phyloP scores from a whole-genome alignment of 2,113 vertebrate species.

The Paraplagusia blochii region DNA sequence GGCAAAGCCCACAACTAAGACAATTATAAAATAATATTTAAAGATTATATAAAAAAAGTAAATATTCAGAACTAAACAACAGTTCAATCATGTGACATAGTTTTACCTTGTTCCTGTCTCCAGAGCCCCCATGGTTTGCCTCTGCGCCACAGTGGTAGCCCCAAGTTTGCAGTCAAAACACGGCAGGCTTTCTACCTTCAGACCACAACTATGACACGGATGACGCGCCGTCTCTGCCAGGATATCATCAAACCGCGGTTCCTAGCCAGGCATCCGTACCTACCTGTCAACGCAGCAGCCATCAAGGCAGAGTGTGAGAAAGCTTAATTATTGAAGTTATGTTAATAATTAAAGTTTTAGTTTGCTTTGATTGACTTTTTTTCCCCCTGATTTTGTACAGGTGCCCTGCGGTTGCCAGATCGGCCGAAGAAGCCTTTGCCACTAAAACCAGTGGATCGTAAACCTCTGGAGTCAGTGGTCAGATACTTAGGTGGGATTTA shows the following conservation, averaged over 20 bases:
- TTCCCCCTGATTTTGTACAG: slow-evolving; percentile 58
- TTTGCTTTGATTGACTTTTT: no score
- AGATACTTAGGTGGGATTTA: slow-evolving; percentile 85
- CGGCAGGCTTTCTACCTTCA: slow-evolving; percentile 94
- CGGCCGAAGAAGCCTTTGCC: slow-evolving; percentile 81
- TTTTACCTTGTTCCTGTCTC: background rate
- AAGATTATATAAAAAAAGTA: no score
- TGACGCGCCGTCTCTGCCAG: slow-evolving; percentile 88
- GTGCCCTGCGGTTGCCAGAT: slow-evolving; percentile 88
- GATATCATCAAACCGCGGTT: slow-evolving; percentile 87
- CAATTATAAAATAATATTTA: no score
- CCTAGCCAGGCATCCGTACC: slow-evolving; percentile 89
- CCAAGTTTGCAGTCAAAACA: slow-evolving; percentile 97
- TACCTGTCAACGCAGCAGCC: slow-evolving; percentile 90
- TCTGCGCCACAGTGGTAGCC: slow-evolving; percentile 87
- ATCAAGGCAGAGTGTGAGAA: slow-evolving; percentile 95
- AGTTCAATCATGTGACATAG: background rate
- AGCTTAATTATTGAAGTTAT: background rate
- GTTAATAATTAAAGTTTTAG: no score
- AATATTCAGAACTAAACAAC: background rate
- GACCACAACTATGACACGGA: slow-evolving; percentile 85
- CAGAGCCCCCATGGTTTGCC: slow-evolving; percentile 91
- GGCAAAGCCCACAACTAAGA: no score
- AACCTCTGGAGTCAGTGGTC: slow-evolving; percentile 93
- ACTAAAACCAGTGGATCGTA: slow-evolving; percentile 86